These are phyloP conservation scores for Eidolon helvum DNA, from an alignment of 2,113 vertebrate species.

Conservation along the genomic window DNA sequence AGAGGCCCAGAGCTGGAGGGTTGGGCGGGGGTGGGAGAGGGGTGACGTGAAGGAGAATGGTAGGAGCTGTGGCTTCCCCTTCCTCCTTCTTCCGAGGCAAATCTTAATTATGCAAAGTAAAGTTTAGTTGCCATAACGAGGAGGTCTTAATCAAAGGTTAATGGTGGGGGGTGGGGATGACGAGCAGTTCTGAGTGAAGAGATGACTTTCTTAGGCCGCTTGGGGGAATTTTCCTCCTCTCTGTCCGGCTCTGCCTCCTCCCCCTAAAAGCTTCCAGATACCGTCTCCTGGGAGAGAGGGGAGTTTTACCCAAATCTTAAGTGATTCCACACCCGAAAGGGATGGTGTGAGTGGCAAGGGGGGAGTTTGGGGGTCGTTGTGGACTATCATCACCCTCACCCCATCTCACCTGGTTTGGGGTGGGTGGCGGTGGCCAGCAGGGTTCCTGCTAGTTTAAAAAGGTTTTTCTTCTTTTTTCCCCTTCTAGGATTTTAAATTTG, in stretches of 20 bases:
- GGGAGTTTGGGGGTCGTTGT: neutral
- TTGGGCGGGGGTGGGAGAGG: neutral
- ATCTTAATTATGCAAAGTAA: conserved; percentile 77
- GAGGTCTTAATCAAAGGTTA: conserved; percentile 74
- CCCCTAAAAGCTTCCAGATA: conserved; percentile 55
- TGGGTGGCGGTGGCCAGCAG: neutral
- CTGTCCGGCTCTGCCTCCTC: neutral
- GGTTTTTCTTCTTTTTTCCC: neutral
- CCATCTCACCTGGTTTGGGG: conserved; percentile 32
- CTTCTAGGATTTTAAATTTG: conserved; percentile 28
- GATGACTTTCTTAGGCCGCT: conserved; percentile 41
- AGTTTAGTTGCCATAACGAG: conserved; percentile 70
- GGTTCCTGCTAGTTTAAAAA: neutral
- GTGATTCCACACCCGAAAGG: conserved; percentile 55
- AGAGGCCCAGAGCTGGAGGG: conserved; percentile 32
- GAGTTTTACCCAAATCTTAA: conserved; percentile 49
- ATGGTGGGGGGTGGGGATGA: conserved; percentile 7
- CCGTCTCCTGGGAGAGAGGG: conserved; percentile 28
- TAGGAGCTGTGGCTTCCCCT: neutral
- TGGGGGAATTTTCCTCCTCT: conserved; percentile 22
- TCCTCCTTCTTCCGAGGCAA: conserved; percentile 54
- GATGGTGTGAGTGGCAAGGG: neutral
- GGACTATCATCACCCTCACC: neutral
- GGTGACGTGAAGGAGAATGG: conserved; percentile 27
- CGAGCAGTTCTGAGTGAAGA: conserved; percentile 12